Percentiles rank a stretch among this genome's conserved stretches.
Conservation (phyloP, 2,888 invertebrate genomes). For the Megaustenia siamemsis region DNA sequence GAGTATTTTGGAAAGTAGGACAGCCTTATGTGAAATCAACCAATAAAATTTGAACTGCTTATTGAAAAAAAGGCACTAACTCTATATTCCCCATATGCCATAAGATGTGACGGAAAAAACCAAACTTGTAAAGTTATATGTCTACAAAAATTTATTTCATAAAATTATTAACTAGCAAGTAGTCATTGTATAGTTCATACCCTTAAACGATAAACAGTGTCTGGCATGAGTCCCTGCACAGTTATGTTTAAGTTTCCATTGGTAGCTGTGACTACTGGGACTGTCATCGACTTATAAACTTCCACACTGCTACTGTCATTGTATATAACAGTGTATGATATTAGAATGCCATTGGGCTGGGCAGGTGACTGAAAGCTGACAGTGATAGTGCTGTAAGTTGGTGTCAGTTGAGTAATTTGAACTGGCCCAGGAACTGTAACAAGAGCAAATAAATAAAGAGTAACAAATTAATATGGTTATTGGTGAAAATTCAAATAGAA, state of each 20-base stretch:
- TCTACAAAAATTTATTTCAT: background rate
- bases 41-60: no score
- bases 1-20: no score
- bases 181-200: slow-evolving; percentile 55
- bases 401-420: slow-evolving; percentile 53
- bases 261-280: background rate
- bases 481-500: no score
- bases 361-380: slow-evolving; percentile 65
- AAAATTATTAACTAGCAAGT: background rate
- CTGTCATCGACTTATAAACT: slow-evolving; percentile 54
- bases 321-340: slow-evolving; percentile 63
- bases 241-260: slow-evolving; percentile 39
- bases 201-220: slow-evolving; percentile 66
- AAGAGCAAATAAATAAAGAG: slow-evolving; percentile 10
- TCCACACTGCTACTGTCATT: slow-evolving; percentile 59
- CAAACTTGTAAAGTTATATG: no score
- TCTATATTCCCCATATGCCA: no score
- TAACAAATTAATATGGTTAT: no score
- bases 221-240: slow-evolving; percentile 62
- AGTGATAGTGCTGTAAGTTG: slow-evolving; percentile 58
- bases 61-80: no score
- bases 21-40: no score
- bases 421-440: slow-evolving; percentile 72
- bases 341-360: slow-evolving; percentile 69
- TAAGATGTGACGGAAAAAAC: no score